Base-by-base conservation (phyloP, 2,888 invertebrate species). In the Thecocarcelia acutangulata region DNA sequence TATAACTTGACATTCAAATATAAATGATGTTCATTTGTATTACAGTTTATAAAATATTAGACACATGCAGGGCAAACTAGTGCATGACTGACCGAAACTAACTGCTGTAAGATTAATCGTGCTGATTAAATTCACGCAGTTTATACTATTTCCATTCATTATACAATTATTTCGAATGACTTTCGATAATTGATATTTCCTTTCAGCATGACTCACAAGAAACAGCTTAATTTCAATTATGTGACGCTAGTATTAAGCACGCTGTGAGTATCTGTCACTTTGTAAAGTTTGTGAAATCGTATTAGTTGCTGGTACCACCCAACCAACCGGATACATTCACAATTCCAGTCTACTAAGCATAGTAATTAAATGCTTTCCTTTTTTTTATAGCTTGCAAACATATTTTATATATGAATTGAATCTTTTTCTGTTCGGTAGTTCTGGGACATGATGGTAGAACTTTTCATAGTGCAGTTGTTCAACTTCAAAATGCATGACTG, bases 151-250 rank as follows among this genome's bases (percentile, higher is more conserved):
- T 84, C 84, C 83, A 86, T 87, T 87, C 87, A 86, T 86, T 85
- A 85, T 87, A 86, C 88, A 88, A 89, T 88, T 89, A 88, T 87
- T 88, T 88, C 72, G 85, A 87, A 89, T 88, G 88, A 88, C 87
- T 88, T 81, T 87, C 83, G 82, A 85, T 86, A 86, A 87, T 86
- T 87, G 86, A 87, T 87, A 87, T 86, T 87, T 88, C 87, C 87
- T 83, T 58, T 56, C 64, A 70, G 48, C 70, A 66, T 74, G 69
- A 64, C 33, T 50, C 11, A 19, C 37, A 42, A 28, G 19, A 28
- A 61, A 33, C 8, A 33, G 33, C 28, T 68, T 66, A 28, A 24
- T 52, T 50, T 42, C 19, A 75, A 66, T 56, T 48, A 37, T 1
- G 21, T 11, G 19, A 1, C 33, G 21, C 15, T 33, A 6, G n/a